phyloP scores from a whole-genome alignment of 37 sponge, comb jelly and placozoan genomes.

The Ianthella basta region DNA sequence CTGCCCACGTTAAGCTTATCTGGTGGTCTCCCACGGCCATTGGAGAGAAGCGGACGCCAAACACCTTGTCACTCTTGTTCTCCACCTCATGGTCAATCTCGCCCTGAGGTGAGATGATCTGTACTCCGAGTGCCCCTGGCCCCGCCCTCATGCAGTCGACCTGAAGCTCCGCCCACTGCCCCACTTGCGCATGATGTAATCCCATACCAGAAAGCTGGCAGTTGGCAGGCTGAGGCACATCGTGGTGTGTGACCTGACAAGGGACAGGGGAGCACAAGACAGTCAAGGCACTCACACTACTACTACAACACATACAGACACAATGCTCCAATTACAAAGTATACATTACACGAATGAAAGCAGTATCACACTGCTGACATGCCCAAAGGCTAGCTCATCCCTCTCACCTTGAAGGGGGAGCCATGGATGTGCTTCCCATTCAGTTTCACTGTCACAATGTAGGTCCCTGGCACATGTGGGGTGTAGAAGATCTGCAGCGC shows the following conservation, averaged over 20 bases:
- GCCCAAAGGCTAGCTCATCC: too few relatives aligned
- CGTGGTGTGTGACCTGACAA: conserved; percentile 16
- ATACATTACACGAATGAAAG: too few relatives aligned
- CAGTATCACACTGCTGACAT: too few relatives aligned
- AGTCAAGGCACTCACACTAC: not conserved
- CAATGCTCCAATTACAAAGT: too few relatives aligned
- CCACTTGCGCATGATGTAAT: conserved; percentile 25
- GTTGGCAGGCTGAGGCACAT: not conserved
- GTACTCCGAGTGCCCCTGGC: conserved; percentile 22
- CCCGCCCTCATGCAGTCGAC: conserved; percentile 57
- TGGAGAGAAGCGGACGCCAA: not conserved
- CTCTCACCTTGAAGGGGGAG: conserved; percentile 46
- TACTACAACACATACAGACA: too few relatives aligned
- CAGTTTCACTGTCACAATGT: conserved; percentile 40
- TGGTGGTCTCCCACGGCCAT: conserved; percentile 3
- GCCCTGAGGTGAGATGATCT: conserved; percentile 18
- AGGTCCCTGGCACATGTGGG: conserved; percentile 41
- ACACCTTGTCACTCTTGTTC: conserved; percentile 15
- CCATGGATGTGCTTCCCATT: conserved; percentile 43
- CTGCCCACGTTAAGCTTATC: conserved; percentile 45
- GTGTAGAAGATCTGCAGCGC: conserved; percentile 31
- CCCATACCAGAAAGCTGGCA: conserved; percentile 43
- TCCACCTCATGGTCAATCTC: conserved; percentile 7
- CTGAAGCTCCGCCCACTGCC: conserved; percentile 29
- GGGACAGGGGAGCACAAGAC: not conserved